A percentile compares a stretch with the other conserved stretches of the same genome.
Evolutionary conservation across 2,113 vertebrate species (phyloP).

Genomic region (Zosterops borbonicus): DNA sequence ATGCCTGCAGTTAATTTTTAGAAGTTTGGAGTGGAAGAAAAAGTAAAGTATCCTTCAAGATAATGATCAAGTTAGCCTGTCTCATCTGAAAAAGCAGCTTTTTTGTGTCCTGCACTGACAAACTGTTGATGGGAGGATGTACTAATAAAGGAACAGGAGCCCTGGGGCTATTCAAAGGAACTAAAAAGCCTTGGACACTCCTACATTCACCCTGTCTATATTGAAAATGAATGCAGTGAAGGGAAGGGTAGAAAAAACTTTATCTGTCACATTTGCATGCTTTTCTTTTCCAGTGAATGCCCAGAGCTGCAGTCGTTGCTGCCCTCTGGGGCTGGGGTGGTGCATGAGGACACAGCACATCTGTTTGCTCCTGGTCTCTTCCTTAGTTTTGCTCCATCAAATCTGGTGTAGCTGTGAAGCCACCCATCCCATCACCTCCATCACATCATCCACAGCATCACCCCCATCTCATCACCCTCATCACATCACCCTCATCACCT

Average conservation of each 20-base stretch:
- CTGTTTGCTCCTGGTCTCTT: fast-evolving
- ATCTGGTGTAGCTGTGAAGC: neutral
- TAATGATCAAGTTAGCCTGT: neutral
- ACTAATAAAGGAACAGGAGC: neutral
- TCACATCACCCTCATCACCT: neutral
- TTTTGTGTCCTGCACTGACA: neutral
- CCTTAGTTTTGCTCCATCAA: neutral
- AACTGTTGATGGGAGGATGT: neutral
- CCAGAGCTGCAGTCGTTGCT: neutral
- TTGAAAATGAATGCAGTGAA: neutral
- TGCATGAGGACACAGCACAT: fast-evolving
- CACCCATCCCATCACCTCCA: no score
- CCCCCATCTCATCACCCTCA: neutral
- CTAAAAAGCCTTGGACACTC: neutral
- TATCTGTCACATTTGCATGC: neutral
- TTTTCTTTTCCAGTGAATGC: fast-evolving
- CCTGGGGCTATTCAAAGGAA: neutral
- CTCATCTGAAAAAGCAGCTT: neutral
- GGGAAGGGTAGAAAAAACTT: neutral
- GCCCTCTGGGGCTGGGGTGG: neutral
- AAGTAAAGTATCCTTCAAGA: neutral
- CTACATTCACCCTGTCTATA: neutral
- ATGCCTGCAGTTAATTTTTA: neutral
- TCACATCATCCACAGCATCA: neutral
- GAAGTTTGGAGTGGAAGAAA: neutral